Percentiles rank a stretch among this genome's conserved stretches.
Conservation (phyloP, 2,797 vertebrate genomes). For the Anabacerthia variegaticeps region DNA sequence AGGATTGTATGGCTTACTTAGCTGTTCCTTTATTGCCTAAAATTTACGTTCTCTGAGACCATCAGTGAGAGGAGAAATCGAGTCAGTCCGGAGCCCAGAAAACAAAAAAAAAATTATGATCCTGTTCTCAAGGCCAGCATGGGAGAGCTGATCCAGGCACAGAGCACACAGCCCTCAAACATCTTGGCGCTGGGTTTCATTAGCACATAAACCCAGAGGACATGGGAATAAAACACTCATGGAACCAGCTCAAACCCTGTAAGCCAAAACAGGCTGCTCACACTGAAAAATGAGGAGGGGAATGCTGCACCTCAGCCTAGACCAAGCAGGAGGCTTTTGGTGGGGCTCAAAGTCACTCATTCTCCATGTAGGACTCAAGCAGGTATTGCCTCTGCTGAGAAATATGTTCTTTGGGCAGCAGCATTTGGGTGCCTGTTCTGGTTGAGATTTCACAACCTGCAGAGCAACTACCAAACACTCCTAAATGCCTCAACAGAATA, state of each 20-base stretch:
- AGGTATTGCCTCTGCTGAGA: neutral
- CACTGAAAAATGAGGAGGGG: neutral
- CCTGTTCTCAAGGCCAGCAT: slow-evolving; percentile 26
- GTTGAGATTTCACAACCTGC: neutral
- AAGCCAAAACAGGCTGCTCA: neutral
- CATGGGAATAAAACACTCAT: neutral
- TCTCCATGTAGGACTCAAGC: neutral
- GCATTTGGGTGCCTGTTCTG: neutral
- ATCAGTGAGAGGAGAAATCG: neutral
- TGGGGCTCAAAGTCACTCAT: neutral
- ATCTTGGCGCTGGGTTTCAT: slow-evolving; percentile 24
- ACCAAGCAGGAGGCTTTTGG: neutral
- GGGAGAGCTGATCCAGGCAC: slow-evolving; percentile 4
- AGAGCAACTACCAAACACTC: neutral
- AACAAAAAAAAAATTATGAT: neutral
- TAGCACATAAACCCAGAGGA: slow-evolving; percentile 34
- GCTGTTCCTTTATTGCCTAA: slow-evolving; percentile 28
- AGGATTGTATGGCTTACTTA: neutral
- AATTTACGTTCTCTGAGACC: neutral
- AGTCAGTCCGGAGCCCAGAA: slow-evolving; percentile 1
- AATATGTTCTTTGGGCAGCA: neutral
- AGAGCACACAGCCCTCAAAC: neutral
- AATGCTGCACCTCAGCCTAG: neutral
- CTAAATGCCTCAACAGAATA: neutral
- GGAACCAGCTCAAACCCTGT: neutral